A percentile compares a stretch with the other conserved stretches of the same genome.
Evolutionary conservation across 2,797 vertebrate species (phyloP).

Genomic region (Enteromius paludinosus): DNA sequence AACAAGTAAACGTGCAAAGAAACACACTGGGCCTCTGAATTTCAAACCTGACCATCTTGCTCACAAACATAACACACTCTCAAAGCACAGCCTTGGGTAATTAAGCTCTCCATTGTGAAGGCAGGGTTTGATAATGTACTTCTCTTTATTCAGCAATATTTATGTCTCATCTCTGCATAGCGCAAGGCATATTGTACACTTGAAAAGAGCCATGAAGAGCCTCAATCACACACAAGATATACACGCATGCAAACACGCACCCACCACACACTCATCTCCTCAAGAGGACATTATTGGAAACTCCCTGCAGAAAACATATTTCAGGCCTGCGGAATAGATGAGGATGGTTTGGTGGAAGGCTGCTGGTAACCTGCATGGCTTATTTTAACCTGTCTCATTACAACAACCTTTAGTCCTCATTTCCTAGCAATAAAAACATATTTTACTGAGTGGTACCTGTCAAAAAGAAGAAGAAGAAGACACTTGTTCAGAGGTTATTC

Average conservation of each 20-base stretch:
- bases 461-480: conserved; percentile 18
- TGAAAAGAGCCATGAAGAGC: conserved; percentile 58
- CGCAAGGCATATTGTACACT: conserved; percentile 57
- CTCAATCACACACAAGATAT: conserved; percentile 58
- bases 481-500: conserved; percentile 34
- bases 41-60: conserved; percentile 37
- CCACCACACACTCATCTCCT: conserved; percentile 45
- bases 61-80: conserved; percentile 48
- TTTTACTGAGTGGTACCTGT: conserved; percentile 47
- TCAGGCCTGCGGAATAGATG: conserved; percentile 33
- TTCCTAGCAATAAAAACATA: conserved; percentile 43
- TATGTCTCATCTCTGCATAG: conserved; percentile 56
- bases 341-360: conserved; percentile 26
- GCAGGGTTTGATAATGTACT: conserved; percentile 57
- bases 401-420: conserved; percentile 36
- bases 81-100: conserved; percentile 48
- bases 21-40: conserved; percentile 11
- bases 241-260: conserved; percentile 29
- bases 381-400: conserved; percentile 39
- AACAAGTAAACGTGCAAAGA: conserved; percentile 25
- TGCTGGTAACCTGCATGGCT: conserved; percentile 36
- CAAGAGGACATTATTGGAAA: conserved; percentile 55
- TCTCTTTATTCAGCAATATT: conserved; percentile 54
- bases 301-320: conserved; percentile 51
- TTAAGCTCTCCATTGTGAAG: conserved; percentile 57